Base-by-base conservation (phyloP, 2,888 invertebrate genomes). In the Trichopoda pennipes region DNA sequence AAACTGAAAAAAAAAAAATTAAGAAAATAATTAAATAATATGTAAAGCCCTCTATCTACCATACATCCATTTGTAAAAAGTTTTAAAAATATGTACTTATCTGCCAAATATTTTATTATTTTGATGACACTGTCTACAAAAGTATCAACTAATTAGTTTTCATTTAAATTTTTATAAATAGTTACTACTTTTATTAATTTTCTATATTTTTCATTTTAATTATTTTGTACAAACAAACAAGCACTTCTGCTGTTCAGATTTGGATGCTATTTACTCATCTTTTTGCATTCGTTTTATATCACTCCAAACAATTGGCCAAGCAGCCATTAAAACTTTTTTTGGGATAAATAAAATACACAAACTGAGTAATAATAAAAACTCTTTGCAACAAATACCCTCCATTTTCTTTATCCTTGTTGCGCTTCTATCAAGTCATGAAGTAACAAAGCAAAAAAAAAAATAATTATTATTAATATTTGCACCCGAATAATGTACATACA, bases 191-290 rank as follows among this genome's bases (percentile, higher is more conserved):
- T 64, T 66, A 19, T 21, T 32, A 38, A 21, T 3, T 10, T 12
- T 35, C 47, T 55, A 12, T 23, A 16, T 7, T 42, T 51, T 42
- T 58, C 12, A 17, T 51, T 61, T 23, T 51, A 28, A 42, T 70
- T 21, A n/a, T 23, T 70, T 68, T 76, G 68, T 58, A 76, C 73
- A 81, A 81, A 72, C 56, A 76, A 72, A 60, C n/a, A 76, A 81
- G 66, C 76, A 81, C 56, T 61, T 49, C n/a, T 68, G 73, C 56
- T 81, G 76, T 51, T 42, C 61, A 66, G 81, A 81, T 81, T 81
- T 81, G 81, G 81, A 66, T 73, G 12, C 72, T 76, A 55, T 81
- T 81, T 81, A 81, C 76, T 66, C 55, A 38, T 68, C 44, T 53
- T 63, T 28, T 44, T 53, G 16, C 23, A 38, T 17, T 35, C 32